Conservation (phyloP, 2,113 vertebrate species). For the Butastur rufipennis region DNA sequence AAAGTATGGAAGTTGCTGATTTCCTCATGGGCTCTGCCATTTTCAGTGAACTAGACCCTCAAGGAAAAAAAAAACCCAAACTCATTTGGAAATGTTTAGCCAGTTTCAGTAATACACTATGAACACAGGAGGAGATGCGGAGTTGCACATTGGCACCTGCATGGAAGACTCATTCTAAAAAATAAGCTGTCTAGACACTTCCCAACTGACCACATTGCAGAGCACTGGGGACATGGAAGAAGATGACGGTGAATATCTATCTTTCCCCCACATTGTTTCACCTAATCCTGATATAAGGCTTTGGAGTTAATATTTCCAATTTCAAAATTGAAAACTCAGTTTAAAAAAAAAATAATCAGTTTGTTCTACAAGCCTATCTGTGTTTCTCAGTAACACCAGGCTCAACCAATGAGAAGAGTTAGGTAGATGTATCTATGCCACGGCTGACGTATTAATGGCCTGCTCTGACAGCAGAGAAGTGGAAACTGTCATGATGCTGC, state of each 20-base stretch:
- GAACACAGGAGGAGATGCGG: not conserved
- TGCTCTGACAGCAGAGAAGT: not conserved
- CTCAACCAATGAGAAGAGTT: not conserved
- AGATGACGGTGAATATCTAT: not conserved
- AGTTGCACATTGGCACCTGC: not conserved
- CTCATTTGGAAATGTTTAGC: not conserved
- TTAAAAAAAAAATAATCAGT: not conserved
- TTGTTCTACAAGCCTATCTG: not conserved
- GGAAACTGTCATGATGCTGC: not conserved
- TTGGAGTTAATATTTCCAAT: not conserved
- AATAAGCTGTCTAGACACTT: not conserved
- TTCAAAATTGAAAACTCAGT: not conserved
- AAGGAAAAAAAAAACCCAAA: not conserved
- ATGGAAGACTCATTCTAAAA: not conserved
- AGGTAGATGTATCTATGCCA: not conserved
- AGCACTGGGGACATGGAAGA: not conserved
- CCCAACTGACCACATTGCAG: not conserved
- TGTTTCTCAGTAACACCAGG: not conserved
- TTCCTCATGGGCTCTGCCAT: not conserved
- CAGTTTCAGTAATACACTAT: not conserved
- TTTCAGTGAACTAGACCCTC: not conserved
- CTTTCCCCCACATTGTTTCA: not conserved
- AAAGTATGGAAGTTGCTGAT: not conserved
- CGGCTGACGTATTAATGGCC: not conserved
- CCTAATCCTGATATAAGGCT: not conserved